These are phyloP conservation scores for Axis porcinus DNA, from an alignment of 2,113 vertebrate species.

Conservation along the genomic window DNA sequence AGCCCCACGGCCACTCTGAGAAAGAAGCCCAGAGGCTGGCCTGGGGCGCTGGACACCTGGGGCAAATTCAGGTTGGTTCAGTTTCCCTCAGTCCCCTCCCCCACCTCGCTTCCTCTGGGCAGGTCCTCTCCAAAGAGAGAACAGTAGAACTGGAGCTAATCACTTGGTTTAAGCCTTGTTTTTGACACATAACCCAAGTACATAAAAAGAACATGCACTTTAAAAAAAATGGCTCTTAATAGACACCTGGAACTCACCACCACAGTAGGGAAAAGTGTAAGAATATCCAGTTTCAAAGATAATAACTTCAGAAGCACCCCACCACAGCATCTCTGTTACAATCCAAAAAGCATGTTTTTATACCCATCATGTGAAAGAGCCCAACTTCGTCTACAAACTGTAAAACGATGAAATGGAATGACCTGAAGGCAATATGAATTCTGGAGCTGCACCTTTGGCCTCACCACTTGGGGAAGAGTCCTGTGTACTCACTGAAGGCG, in stretches of 20 bases:
- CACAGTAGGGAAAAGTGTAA: neutral
- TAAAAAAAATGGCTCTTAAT: neutral
- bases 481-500: fast-evolving
- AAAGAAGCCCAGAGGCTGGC: neutral
- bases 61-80: neutral
- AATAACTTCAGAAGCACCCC: neutral
- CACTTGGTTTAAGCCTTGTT: neutral
- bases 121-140: neutral
- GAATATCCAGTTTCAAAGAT: neutral
- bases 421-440: neutral
- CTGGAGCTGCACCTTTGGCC: fast-evolving
- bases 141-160: neutral
- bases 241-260: neutral
- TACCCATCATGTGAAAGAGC: neutral
- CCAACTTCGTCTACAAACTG: neutral
- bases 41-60: neutral
- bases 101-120: neutral
- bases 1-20: neutral
- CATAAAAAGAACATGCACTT: neutral
- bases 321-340: neutral
- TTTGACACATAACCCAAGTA: neutral
- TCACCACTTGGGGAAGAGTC: fast-evolving
- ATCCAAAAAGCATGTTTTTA: neutral
- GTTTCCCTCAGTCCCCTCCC: neutral
- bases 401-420: fast-evolving